A percentile compares a stretch with the other conserved stretches of the same genome.
phyloP scores from a whole-genome alignment of 2,797 vertebrate species.

The Sebastes wilsoni region DNA sequence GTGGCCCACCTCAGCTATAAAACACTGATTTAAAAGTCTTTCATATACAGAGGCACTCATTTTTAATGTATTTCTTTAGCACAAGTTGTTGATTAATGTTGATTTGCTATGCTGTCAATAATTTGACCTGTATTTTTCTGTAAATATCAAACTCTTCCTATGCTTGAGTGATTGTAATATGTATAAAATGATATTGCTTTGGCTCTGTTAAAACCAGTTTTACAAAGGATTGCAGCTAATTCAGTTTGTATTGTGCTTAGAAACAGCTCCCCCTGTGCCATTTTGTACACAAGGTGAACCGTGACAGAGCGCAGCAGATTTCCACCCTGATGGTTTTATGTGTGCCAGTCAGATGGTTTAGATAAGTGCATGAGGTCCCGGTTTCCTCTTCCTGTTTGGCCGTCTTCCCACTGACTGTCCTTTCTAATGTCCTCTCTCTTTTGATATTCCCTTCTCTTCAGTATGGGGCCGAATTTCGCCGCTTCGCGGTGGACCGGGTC shows the following conservation, averaged over 20 bases:
- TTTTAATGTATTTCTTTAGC: not conserved
- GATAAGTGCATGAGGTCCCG: not conserved
- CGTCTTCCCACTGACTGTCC: not conserved
- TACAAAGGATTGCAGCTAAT: not conserved
- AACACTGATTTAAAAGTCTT: not conserved
- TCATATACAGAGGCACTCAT: not conserved
- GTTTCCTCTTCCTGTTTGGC: slow-evolving; percentile 53
- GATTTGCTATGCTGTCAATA: not conserved
- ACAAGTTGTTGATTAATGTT: not conserved
- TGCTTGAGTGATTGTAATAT: not conserved
- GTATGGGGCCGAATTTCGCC: slow-evolving; percentile 97
- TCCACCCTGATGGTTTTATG: slow-evolving; percentile 17
- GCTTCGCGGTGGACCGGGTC: slow-evolving; percentile 93
- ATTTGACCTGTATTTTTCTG: not conserved
- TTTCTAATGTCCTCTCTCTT: not conserved
- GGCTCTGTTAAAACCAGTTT: not conserved
- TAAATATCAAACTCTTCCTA: not conserved
- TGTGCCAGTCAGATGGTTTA: slow-evolving; percentile 16
- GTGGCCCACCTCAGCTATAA: not conserved
- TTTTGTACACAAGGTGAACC: slow-evolving; percentile 11
- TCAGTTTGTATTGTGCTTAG: not conserved
- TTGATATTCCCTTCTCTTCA: slow-evolving; percentile 61
- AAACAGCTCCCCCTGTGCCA: not conserved
- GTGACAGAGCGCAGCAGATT: not conserved
- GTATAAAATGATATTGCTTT: not conserved